A percentile compares a stretch with the other conserved stretches of the same genome.
Conservation (phyloP, 2,888 invertebrate genomes). For the Mesorhabditis belari region DNA sequence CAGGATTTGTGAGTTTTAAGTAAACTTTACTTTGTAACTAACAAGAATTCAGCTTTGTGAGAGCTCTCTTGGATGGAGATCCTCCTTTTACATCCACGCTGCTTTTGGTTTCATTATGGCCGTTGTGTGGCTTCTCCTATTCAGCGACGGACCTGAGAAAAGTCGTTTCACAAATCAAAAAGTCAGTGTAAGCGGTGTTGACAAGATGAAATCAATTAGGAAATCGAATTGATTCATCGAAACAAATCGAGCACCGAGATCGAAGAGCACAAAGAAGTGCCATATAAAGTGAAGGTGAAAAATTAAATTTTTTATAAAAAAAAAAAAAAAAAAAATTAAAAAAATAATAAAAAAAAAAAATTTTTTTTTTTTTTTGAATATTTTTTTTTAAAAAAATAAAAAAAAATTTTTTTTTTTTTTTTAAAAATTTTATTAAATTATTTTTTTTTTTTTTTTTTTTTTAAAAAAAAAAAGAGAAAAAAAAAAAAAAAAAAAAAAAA, state of each 20-base stretch:
- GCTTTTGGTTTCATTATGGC: background rate
- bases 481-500: constrained; percentile 1
- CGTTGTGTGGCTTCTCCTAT: background rate
- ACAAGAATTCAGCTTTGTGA: background rate
- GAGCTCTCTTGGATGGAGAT: background rate
- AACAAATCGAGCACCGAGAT: background rate
- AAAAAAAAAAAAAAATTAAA: background rate
- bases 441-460: background rate
- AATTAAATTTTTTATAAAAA: background rate
- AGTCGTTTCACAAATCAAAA: background rate
- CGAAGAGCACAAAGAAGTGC: background rate
- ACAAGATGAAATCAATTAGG: background rate
- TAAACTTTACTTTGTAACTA: too few relatives aligned
- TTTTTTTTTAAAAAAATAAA: constrained; percentile 1
- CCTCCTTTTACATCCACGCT: background rate
- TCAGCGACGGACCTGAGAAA: background rate
- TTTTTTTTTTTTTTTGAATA: too few relatives aligned
- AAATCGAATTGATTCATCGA: background rate
- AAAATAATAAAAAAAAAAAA: background rate
- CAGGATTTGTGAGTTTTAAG: constrained; percentile 1
- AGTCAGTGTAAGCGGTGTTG: background rate
- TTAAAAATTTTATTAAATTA: background rate
- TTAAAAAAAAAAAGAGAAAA: background rate
- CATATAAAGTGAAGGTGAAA: background rate
- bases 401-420: background rate